Evolutionary conservation across 2,888 invertebrate genomes (phyloP).

Genomic region (Macroteleia sp.): DNA sequence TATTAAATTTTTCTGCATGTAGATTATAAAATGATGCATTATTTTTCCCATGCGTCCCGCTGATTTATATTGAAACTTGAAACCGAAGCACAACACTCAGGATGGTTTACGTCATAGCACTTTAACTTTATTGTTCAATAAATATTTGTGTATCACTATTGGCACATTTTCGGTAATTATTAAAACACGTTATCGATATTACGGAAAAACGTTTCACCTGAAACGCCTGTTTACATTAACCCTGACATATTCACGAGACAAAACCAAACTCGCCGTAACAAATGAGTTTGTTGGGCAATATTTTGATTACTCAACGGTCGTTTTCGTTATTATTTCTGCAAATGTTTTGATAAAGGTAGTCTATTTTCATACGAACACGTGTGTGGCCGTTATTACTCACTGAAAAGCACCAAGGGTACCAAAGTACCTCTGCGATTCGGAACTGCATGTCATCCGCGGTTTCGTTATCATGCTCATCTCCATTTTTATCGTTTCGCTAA

Average conservation of each 20-base stretch:
- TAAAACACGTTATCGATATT: slow-evolving; percentile 26
- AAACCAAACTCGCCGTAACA: slow-evolving; percentile 13
- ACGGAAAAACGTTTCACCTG: slow-evolving; percentile 25
- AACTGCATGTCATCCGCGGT: slow-evolving; percentile 36
- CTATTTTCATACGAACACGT: slow-evolving; percentile 32
- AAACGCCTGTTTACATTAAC: slow-evolving; percentile 34
- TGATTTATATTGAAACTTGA: slow-evolving; percentile 33
- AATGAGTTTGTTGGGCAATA: slow-evolving; percentile 50
- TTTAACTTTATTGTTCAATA: slow-evolving; percentile 40
- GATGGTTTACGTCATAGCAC: slow-evolving; percentile 1
- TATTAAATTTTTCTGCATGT: no score
- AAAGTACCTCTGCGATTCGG: slow-evolving; percentile 48
- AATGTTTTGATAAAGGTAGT: slow-evolving; percentile 45
- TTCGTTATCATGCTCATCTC: slow-evolving; percentile 51
- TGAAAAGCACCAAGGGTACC: slow-evolving; percentile 24
- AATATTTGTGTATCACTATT: slow-evolving; percentile 42
- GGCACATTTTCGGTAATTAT: slow-evolving; percentile 53
- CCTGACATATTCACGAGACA: no score
- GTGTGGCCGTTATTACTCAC: slow-evolving; percentile 45
- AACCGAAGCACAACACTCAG: slow-evolving; percentile 5
- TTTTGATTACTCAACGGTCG: slow-evolving; percentile 41
- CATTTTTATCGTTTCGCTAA: slow-evolving; percentile 61
- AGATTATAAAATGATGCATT: no score
- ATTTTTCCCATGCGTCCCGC: slow-evolving; percentile 21
- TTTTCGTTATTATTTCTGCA: slow-evolving; percentile 52